Evolutionary conservation across 2,888 invertebrate species (phyloP).

Genomic region (Cerastoderma edule): DNA sequence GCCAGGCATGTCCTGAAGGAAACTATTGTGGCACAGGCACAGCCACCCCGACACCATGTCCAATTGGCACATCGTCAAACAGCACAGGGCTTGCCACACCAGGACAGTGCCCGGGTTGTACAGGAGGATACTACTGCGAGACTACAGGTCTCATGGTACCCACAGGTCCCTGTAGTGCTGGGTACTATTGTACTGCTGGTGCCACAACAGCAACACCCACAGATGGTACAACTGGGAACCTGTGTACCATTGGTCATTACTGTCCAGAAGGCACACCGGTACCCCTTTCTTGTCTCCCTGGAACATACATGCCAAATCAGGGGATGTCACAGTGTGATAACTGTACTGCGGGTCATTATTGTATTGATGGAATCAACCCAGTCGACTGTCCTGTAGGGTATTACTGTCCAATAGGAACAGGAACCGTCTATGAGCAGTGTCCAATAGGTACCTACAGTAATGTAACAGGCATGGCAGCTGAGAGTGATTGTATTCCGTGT

Average conservation of each 20-base stretch:
- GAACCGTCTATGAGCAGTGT: conserved; percentile 77
- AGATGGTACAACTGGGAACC: conserved; percentile 78
- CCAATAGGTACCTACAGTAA: conserved; percentile 79
- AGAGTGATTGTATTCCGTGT: conserved; percentile 78
- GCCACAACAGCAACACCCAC: conserved; percentile 74
- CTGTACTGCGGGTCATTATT: conserved; percentile 79
- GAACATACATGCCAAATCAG: conserved; percentile 68
- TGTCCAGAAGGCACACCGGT: conserved; percentile 78
- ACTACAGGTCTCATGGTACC: conserved; percentile 75
- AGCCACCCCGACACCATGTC: conserved; percentile 70
- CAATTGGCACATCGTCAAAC: conserved; percentile 75
- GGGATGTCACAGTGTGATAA: conserved; percentile 72
- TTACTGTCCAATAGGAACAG: conserved; percentile 81
- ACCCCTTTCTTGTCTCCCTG: conserved; percentile 72
- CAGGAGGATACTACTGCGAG: conserved; percentile 77
- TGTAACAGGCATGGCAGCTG: conserved; percentile 68
- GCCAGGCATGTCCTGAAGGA: conserved; percentile 77
- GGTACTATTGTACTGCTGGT: conserved; percentile 77
- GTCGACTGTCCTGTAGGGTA: conserved; percentile 78
- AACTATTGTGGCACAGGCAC: conserved; percentile 77
- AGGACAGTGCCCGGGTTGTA: conserved; percentile 64
- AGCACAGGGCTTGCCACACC: conserved; percentile 70
- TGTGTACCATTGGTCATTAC: conserved; percentile 79
- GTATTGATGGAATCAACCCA: conserved; percentile 70
- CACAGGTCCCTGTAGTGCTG: conserved; percentile 74